Evolutionary conservation across 2,888 invertebrate genomes (phyloP).

Genomic region (Luffia ferchaultella): DNA sequence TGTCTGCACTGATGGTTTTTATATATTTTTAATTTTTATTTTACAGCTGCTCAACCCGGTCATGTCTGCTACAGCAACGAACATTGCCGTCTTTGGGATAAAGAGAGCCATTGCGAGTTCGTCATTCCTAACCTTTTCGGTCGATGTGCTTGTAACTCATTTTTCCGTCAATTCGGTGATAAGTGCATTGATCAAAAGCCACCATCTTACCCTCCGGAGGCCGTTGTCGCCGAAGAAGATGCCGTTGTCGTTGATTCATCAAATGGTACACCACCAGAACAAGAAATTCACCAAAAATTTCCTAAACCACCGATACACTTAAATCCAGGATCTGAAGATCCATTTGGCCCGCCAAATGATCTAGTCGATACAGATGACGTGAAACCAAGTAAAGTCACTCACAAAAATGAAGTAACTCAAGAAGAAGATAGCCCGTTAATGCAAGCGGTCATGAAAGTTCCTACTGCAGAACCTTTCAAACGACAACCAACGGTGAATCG

Average conservation of each 20-base stretch:
- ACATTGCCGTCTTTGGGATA: conserved; percentile 86
- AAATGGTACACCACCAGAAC: conserved; percentile 22
- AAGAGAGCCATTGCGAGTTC: conserved; percentile 87
- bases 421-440: conserved; percentile 45
- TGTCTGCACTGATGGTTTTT: conserved; percentile 1
- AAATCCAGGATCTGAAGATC: conserved; percentile 24
- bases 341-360: conserved; percentile 26
- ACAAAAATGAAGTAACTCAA: conserved; percentile 46
- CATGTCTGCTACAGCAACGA: conserved; percentile 91
- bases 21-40: conserved; percentile 17
- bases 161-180: conserved; percentile 70
- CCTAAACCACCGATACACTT: conserved; percentile 26
- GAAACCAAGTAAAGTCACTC: conserved; percentile 42
- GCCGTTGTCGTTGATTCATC: conserved; percentile 23
- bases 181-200: conserved; percentile 62
- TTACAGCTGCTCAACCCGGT: conserved; percentile 85
- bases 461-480: conserved; percentile 39
- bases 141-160: conserved; percentile 81
- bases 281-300: conserved; percentile 23
- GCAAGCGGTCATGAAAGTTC: conserved; percentile 51
- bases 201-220: conserved; percentile 38
- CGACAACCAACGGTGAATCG: conserved; percentile 43
- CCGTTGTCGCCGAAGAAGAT: conserved; percentile 47
- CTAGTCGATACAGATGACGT: conserved; percentile 28
- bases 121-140: conserved; percentile 90